Evolutionary conservation across 2,888 invertebrate genomes (phyloP).

Genomic region (Cantharis rufa): DNA sequence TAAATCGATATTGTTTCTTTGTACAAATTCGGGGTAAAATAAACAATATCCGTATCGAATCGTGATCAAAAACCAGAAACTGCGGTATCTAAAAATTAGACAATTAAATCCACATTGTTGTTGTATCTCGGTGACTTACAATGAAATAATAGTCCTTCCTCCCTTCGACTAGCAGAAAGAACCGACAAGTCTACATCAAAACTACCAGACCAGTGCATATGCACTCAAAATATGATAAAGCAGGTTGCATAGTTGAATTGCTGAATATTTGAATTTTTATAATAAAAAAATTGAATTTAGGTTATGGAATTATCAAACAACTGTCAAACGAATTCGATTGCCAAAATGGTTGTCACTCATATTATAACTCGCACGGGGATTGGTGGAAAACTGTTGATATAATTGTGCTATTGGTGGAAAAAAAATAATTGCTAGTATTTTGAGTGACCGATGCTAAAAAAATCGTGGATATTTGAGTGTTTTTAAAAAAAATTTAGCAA

Average conservation of each 20-base stretch:
- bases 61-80: neutral
- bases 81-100: neutral
- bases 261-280: neutral
- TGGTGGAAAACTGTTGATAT: conserved; percentile 34
- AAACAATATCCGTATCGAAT: neutral
- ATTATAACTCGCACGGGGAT: conserved; percentile 34
- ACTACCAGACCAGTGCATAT: no score
- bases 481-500: neutral
- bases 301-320: conserved; percentile 37
- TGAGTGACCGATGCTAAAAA: conserved; percentile 21
- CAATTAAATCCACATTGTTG: neutral
- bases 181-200: neutral
- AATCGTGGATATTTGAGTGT: conserved; percentile 2
- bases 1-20: no score
- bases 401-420: conserved; percentile 41
- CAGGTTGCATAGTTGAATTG: neutral
- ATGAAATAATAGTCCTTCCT: neutral
- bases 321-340: conserved; percentile 33
- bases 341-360: conserved; percentile 38
- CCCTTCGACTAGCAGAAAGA: neutral
- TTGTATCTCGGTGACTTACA: neutral
- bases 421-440: conserved; percentile 34
- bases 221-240: neutral
- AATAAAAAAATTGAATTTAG: conserved; percentile 31
- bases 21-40: neutral